Evolutionary conservation across 2,888 invertebrate species (phyloP).

Genomic region (Erebia aethiops): DNA sequence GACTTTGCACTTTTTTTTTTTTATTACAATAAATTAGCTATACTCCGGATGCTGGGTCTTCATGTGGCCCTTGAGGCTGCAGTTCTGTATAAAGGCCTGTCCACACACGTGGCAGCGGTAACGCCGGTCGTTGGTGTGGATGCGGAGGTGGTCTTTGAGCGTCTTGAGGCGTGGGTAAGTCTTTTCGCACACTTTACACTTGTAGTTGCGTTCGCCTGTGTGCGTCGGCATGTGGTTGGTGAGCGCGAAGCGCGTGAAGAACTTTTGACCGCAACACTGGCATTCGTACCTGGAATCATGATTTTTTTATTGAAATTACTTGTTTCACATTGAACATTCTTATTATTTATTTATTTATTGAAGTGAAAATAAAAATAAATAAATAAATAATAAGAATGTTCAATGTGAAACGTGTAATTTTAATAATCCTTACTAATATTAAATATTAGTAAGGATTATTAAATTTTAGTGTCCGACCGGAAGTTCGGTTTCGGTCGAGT

Average conservation of each 20-base stretch:
- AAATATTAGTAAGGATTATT: no score
- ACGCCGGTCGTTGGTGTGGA: conserved; percentile 70
- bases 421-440: no score
- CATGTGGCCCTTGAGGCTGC: conserved; percentile 73
- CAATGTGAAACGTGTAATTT: no score
- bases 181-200: conserved; percentile 72
- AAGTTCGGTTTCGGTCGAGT: no score
- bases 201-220: conserved; percentile 71
- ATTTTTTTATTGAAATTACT: no score
- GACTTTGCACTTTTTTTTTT: neutral
- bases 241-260: conserved; percentile 72
- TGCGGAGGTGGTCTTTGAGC: conserved; percentile 68
- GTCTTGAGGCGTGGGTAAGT: conserved; percentile 71
- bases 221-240: conserved; percentile 77
- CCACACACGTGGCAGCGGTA: conserved; percentile 64
- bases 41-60: conserved; percentile 72
- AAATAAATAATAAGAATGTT: no score
- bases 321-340: no score
- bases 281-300: conserved; percentile 66
- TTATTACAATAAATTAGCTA: no score
- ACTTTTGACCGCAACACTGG: conserved; percentile 71
- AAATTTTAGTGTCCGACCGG: no score
- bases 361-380: no score
- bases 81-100: conserved; percentile 75
- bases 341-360: no score